A percentile compares a stretch with the other conserved stretches of the same genome.
Evolutionary conservation across 2,888 invertebrate genomes (phyloP).

Genomic region (Aspidiotus rigidus): DNA sequence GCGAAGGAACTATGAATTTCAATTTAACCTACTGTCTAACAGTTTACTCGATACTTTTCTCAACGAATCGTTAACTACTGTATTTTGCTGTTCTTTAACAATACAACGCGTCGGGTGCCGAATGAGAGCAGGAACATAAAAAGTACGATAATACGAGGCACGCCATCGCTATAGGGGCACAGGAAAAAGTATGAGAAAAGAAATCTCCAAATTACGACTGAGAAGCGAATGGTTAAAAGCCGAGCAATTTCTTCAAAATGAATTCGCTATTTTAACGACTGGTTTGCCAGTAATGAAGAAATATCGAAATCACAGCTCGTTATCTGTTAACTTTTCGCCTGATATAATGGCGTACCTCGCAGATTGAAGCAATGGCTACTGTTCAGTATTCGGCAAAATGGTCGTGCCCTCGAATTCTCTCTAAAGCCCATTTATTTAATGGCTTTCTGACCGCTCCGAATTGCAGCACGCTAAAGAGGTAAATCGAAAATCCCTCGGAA

Average conservation of each 20-base stretch:
- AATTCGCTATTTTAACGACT: constrained; percentile 32
- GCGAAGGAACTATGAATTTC: constrained; percentile 27
- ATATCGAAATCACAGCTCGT: constrained; percentile 33
- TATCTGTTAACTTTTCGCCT: constrained; percentile 33
- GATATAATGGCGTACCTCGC: constrained; percentile 28
- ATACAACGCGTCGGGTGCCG: background rate
- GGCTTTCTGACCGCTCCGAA: constrained; percentile 32
- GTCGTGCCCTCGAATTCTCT: constrained; percentile 26
- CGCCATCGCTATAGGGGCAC: background rate
- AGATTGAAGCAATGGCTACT: constrained; percentile 30
- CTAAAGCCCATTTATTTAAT: constrained; percentile 33
- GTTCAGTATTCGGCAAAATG: constrained; percentile 15
- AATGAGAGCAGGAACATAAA: too few species aligned
- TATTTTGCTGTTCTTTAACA: background rate
- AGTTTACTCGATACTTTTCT: background rate
- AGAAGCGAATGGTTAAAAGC: constrained; percentile 22
- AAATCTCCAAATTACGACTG: background rate
- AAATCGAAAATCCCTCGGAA: constrained; percentile 20
- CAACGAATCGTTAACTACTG: background rate
- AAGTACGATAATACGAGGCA: background rate
- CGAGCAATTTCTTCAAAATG: constrained; percentile 31
- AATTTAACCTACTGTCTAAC: constrained; percentile 25
- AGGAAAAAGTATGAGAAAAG: background rate
- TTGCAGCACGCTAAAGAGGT: constrained; percentile 20
- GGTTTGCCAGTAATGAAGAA: constrained; percentile 28